Base-by-base conservation (phyloP, 1,140 invertebrate genomes). In the Paraescarpia echinospica region DNA sequence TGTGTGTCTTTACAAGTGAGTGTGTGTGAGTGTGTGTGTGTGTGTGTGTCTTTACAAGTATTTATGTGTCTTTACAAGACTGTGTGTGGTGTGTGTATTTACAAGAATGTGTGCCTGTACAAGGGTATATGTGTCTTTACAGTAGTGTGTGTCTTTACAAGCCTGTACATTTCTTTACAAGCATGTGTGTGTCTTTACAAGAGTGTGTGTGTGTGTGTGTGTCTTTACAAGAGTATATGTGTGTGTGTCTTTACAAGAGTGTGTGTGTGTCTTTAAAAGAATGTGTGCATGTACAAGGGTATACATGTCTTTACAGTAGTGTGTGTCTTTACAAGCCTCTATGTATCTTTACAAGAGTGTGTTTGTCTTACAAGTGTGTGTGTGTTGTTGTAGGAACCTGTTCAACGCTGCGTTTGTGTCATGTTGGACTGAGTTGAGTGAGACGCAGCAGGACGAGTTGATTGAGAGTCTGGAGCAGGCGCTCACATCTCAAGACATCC, bases 371-470 rank as follows among this genome's bases (percentile, higher is more conserved):
- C n/a, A n/a, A n/a, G n/a, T n/a, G n/a, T n/a, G n/a, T n/a, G 41
- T 41, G 4, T 4, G 41, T 41, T n/a, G 41, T 89, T 89, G 18
- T 93, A 96, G 98, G 51, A 99, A 99, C 95, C 96, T 99, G 34
- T 99, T 99, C 95, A 99, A 99, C 96, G 99, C 99, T 0, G 98
- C 99, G 0, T 99, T 99, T 96, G 98, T 99, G 2, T 99, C 99
- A 0, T 99, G 99, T 95, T 99, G 99, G 99, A 98, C 98, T 0
- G 98, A 99, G 96, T 96, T 99, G 1, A 97, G 97, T 91, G 97
- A 98, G 41, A 96, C 97, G 0, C 97, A 98, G 89, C 98, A 99
- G 94, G 97, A 97, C 91, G 98, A 99, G 95, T 96, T 99, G 0
- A 98, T 99, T 5, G 97, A 97, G 91, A 98, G 98, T 12, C 95